Percentiles rank a stretch among this genome's conserved stretches.
phyloP scores from a whole-genome alignment of 2,888 invertebrate species.

The Drosophila neonasuta region DNA sequence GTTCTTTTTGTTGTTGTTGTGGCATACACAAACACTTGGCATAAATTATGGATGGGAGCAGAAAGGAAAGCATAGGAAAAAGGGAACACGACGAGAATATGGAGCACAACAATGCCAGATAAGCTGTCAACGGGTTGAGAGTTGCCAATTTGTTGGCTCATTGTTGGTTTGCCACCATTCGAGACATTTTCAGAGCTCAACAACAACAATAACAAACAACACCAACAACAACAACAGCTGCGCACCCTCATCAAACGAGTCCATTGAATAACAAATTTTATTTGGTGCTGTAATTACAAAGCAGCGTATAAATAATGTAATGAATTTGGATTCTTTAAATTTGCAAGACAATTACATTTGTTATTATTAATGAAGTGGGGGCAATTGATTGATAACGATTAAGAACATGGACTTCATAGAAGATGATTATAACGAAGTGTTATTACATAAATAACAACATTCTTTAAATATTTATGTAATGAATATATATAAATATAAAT shows the following conservation, averaged over 20 bases:
- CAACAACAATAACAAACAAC: not conserved
- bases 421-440: too few relatives aligned
- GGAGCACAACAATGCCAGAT: constrained; percentile 44
- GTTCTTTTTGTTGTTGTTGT: constrained; percentile 5
- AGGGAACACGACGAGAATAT: constrained; percentile 19
- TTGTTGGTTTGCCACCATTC: constrained; percentile 41
- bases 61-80: not conserved
- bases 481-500: too few relatives aligned
- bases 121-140: constrained; percentile 55
- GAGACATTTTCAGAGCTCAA: constrained; percentile 8
- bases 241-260: constrained; percentile 5
- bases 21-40: constrained; percentile 51
- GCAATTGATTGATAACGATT: too few relatives aligned
- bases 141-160: constrained; percentile 56
- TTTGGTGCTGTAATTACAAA: not conserved
- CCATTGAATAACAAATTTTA: not conserved
- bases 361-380: not conserved
- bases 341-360: not conserved
- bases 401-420: too few relatives aligned
- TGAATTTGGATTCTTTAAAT: not conserved
- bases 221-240: not conserved
- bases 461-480: too few relatives aligned
- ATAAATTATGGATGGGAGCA: constrained; percentile 49
- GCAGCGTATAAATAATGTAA: not conserved
- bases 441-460: too few relatives aligned